Base-by-base conservation (phyloP, 2,797 vertebrate genomes). In the Euphonia xanthogaster region DNA sequence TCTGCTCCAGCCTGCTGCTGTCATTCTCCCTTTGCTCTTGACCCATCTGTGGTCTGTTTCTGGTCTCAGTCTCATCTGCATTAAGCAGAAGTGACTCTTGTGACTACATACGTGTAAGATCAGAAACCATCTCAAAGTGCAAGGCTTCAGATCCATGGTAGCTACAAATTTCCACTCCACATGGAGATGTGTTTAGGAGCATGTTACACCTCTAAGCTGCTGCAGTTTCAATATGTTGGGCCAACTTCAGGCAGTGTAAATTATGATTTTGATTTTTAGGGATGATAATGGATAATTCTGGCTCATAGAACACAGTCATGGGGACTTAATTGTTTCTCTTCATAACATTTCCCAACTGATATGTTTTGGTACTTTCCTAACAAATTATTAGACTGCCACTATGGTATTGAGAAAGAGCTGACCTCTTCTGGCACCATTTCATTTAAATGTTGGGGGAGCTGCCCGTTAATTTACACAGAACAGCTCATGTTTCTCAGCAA, bases 61-160 rank as follows among this genome's bases (percentile, higher is more conserved):
- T 76, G 40, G 39, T 60, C 23, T 42, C 37, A 22, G 44, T 23
- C 37, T 82, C 37, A 55, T 20, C 28, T 51, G 10, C 48, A 48
- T n/a, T 23, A 85, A 82, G 44, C 51, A 79, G 23, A 55, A 70
- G 18, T 48, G 50, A 85, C 14, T 71, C 48, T 44, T 7, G 1
- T 62, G 80, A 55, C 31, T 71, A 39, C 14, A n/a, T 1, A 3
- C 0, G 0, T 1, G 1, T 13, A 54, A 70, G 42, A 65, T 17
- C 35, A 72, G 73, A 78, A 84, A 78, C 4, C 14, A 67, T 8
- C 57, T 51, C 45, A 19, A 67, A 71, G 33, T 8, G 22, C 19
- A 19, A 55, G 9, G 13, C 9, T 60, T 61, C 45, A 57, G 48
- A 65, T 35, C 21, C 17, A 50, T 10, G 9, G 28, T 30, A 71